Conservation (phyloP, 2,888 invertebrate species). For the Troides aeacus region DNA sequence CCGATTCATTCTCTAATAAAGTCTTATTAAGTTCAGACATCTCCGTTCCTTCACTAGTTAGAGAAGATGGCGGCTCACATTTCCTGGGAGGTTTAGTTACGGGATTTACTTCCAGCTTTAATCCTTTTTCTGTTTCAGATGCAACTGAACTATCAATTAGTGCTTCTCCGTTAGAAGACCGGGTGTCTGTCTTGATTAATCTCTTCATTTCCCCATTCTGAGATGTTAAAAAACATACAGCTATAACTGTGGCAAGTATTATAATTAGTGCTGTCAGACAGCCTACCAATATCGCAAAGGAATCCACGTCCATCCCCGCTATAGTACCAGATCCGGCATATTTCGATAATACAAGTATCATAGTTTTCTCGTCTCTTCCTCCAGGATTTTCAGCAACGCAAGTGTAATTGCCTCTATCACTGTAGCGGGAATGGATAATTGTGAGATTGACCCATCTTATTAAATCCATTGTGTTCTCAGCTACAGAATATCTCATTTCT, state of each 20-base stretch:
- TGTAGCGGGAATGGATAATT: slow-evolving; percentile 81
- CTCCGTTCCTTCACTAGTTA: slow-evolving; percentile 85
- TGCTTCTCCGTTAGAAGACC: slow-evolving; percentile 83
- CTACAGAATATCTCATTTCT: slow-evolving; percentile 72
- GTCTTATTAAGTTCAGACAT: slow-evolving; percentile 90
- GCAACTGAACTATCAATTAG: slow-evolving; percentile 86
- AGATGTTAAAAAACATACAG: slow-evolving; percentile 78
- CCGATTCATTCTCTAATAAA: slow-evolving; percentile 86
- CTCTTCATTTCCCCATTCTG: slow-evolving; percentile 76
- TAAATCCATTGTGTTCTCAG: slow-evolving; percentile 71
- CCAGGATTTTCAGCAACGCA: slow-evolving; percentile 92
- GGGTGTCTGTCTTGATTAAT: slow-evolving; percentile 81
- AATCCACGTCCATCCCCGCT: slow-evolving; percentile 72
- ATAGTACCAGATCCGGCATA: slow-evolving; percentile 69
- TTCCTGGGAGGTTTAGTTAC: slow-evolving; percentile 88
- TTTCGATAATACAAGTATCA: slow-evolving; percentile 81
- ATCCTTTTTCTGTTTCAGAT: slow-evolving; percentile 89
- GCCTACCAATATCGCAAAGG: slow-evolving; percentile 77
- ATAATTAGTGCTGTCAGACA: slow-evolving; percentile 67
- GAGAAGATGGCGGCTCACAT: slow-evolving; percentile 84
- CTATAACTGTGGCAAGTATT: slow-evolving; percentile 70
- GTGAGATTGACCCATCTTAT: slow-evolving; percentile 85
- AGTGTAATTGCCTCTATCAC: slow-evolving; percentile 86
- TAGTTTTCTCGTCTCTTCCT: slow-evolving; percentile 87
- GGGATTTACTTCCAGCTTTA: slow-evolving; percentile 90